A percentile compares a stretch with the other conserved stretches of the same genome.
Evolutionary conservation across 2,113 vertebrate genomes (phyloP).

Genomic region (Sphaerodactylus townsendi): DNA sequence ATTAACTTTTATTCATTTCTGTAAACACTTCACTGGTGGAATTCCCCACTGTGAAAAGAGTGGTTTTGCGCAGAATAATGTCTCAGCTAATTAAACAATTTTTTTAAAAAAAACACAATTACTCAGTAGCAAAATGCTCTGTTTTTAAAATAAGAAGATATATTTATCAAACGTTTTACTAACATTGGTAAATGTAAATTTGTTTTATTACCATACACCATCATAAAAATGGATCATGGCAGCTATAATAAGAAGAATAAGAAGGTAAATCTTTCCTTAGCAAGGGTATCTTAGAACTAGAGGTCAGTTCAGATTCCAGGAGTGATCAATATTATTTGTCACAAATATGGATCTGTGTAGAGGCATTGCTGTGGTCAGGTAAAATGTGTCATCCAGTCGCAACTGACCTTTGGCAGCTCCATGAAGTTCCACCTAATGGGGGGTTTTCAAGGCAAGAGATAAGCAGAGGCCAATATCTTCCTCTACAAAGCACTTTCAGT

Average conservation of each 20-base stretch:
- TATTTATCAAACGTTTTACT: slow-evolving; percentile 29
- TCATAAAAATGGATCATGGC: background rate
- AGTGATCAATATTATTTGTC: no score
- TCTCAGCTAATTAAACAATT: slow-evolving; percentile 37
- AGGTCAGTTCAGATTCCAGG: no score
- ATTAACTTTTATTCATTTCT: slow-evolving; percentile 37
- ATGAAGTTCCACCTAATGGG: no score
- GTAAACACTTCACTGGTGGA: slow-evolving; percentile 20
- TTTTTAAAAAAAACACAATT: slow-evolving; percentile 33
- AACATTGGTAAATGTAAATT: background rate
- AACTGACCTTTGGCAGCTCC: no score
- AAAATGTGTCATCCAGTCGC: no score
- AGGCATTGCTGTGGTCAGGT: no score
- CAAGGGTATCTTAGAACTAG: no score
- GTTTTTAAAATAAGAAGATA: background rate
- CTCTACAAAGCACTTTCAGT: no score
- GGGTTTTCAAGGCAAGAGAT: no score
- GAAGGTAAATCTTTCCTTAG: fast-evolving
- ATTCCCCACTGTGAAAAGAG: slow-evolving; percentile 33
- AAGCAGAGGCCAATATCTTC: no score
- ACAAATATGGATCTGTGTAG: no score
- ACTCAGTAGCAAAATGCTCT: slow-evolving; percentile 2
- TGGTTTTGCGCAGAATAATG: slow-evolving; percentile 20
- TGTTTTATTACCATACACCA: background rate
- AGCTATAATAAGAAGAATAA: background rate